These are phyloP conservation scores for Chesias legatella DNA, from an alignment of 2,888 invertebrate species.

Conservation along the genomic window DNA sequence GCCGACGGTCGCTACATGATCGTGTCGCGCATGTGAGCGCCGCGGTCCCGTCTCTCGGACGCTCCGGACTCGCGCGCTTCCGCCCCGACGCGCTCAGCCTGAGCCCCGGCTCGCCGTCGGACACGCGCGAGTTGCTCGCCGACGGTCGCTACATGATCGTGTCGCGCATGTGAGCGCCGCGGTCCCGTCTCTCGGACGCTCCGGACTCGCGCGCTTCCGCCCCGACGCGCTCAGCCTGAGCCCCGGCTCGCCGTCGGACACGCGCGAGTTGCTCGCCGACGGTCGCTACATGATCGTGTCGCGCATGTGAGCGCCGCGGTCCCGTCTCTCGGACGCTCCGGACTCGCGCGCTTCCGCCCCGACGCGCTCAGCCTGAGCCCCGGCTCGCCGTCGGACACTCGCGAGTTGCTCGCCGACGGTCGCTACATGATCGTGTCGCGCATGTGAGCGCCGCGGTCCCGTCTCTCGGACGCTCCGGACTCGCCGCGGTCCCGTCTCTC, in stretches of 20 bases:
- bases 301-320: conserved; percentile 58
- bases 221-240: conserved; percentile 82
- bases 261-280: conserved; percentile 82
- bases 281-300: conserved; percentile 79
- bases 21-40: conserved; percentile 72
- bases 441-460: conserved; percentile 55
- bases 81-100: conserved; percentile 81
- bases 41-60: conserved; percentile 22
- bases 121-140: conserved; percentile 82
- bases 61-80: conserved; percentile 39
- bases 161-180: conserved; percentile 68
- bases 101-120: conserved; percentile 85
- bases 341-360: conserved; percentile 56
- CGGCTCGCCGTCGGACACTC: conserved; percentile 84
- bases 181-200: conserved; percentile 15
- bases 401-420: conserved; percentile 82
- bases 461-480: neutral
- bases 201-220: conserved; percentile 46
- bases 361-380: conserved; percentile 83
- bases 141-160: conserved; percentile 80
- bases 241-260: conserved; percentile 85
- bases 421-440: conserved; percentile 78
- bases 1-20: conserved; percentile 79
- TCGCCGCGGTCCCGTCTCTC: neutral
- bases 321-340: conserved; percentile 6